Conservation (phyloP, 1,140 invertebrate species). For the Magallana ariakensis region DNA sequence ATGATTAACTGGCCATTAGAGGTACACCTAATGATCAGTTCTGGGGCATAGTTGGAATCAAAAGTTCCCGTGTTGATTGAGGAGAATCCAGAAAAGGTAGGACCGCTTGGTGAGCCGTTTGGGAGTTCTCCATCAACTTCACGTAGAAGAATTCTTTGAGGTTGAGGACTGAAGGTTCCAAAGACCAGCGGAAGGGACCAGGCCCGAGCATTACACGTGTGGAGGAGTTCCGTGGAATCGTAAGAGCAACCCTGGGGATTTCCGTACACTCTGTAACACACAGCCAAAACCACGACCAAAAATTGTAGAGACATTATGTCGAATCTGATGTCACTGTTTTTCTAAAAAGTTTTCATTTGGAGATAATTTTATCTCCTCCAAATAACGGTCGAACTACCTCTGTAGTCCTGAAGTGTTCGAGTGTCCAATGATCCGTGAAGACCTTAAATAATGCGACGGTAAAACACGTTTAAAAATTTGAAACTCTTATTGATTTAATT, state of each 20-base stretch:
- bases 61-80: conserved; percentile 53
- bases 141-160: conserved; percentile 56
- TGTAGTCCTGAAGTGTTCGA: not conserved
- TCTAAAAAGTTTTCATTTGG: not conserved
- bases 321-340: not conserved
- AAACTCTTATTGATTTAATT: conserved; percentile 30
- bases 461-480: conserved; percentile 8
- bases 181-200: conserved; percentile 53
- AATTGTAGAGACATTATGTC: conserved; percentile 27
- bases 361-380: conserved; percentile 25
- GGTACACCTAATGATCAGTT: conserved; percentile 43
- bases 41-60: conserved; percentile 56
- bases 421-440: not conserved
- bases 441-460: not conserved
- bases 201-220: conserved; percentile 45
- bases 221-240: conserved; percentile 43
- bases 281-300: not conserved
- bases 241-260: conserved; percentile 51
- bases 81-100: conserved; percentile 56
- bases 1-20: conserved; percentile 46
- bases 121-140: conserved; percentile 57
- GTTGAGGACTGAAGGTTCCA: conserved; percentile 47
- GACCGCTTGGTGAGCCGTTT: conserved; percentile 36
- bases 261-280: not conserved
- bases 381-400: too few species aligned